Base-by-base conservation (phyloP, 2,888 invertebrate genomes). In the Julus scanicus region DNA sequence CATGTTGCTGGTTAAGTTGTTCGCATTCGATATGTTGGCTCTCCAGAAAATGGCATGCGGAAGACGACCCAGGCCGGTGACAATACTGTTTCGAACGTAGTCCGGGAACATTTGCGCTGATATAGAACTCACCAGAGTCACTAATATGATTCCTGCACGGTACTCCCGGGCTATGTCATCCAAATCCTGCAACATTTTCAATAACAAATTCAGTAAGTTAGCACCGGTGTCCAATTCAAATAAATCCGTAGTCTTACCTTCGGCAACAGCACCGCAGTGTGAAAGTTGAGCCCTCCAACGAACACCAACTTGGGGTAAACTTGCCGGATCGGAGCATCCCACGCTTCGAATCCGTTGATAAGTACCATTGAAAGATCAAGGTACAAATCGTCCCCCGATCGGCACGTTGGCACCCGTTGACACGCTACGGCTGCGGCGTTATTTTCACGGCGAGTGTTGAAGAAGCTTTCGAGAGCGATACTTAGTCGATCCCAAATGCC, bases 21-120 rank as follows among this genome's bases (percentile, higher is more conserved):
- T 80, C 40, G 39, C 4, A 53, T 39, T 20, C 17, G 80, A 11
- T 39, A 49, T 15, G 40, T 87, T 87, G 17, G 80, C 44, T 39
- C 80, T 87, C 87, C 87, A 87, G 44, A 87, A 87, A n/a, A 80
- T 87, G 87, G 80, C 87, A 20, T 87, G 57, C 4, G 87, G 87
- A 3, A 87, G 13, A 11, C 20, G 71, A 17, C 80, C 71, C 39
- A 87, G 40, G 20, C 80, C 71, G 13, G 5, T 40, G 71, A 80
- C 17, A 6, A 87, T 2, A 8, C 20, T 40, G 13, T 49, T 39
- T 11, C 63, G 39, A 71, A 87, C 5, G 15, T 80, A 40, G 15
- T 63, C 13, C n/a, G 87, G 87, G 8, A 40, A 71, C 17, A 39
- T 2, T 3, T 37, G 20, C 6, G 5, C 6, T 1, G 20, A 6